Evolutionary conservation across 1,140 invertebrate genomes (phyloP).

Genomic region (Drosophila malerkotliana): DNA sequence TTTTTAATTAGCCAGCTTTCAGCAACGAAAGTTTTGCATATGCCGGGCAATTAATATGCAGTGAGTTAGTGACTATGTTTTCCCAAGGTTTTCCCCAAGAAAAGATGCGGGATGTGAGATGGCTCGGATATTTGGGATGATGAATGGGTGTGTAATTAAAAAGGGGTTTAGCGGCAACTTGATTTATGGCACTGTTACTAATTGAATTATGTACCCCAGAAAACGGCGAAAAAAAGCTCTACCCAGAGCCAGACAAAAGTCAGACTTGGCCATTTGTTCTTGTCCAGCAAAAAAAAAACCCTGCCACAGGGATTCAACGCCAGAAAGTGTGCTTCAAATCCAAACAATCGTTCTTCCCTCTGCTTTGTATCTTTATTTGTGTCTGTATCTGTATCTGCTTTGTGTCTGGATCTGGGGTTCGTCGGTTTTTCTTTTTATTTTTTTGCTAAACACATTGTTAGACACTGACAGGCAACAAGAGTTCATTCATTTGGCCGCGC

Average conservation of each 20-base stretch:
- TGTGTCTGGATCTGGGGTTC: conserved; percentile 4
- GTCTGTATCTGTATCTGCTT: conserved; percentile 16
- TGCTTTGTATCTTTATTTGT: conserved; percentile 4
- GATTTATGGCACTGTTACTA: conserved; percentile 71
- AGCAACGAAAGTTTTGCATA: conserved; percentile 61
- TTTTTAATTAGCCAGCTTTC: conserved; percentile 79
- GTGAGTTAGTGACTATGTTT: conserved; percentile 15
- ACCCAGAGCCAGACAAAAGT: conserved; percentile 47
- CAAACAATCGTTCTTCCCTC: conserved; percentile 38
- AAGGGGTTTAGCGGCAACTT: conserved; percentile 70
- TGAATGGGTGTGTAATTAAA: conserved; percentile 73
- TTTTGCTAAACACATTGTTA: conserved; percentile 67
- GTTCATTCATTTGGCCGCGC: conserved; percentile 67
- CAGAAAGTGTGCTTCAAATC: conserved; percentile 50
- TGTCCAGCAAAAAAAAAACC: conserved; percentile 2
- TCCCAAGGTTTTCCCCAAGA: conserved; percentile 26
- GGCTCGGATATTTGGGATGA: conserved; percentile 39
- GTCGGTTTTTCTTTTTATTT: conserved; percentile 10
- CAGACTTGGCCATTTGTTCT: conserved; percentile 57
- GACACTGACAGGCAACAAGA: conserved; percentile 69
- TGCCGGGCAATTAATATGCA: conserved; percentile 66
- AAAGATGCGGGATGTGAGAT: conserved; percentile 11
- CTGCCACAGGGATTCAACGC: conserved; percentile 16
- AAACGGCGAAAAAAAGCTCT: not conserved
- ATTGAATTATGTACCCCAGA: conserved; percentile 60